Evolutionary conservation across 2,113 vertebrate genomes (phyloP).

Genomic region (Agapornis roseicollis): DNA sequence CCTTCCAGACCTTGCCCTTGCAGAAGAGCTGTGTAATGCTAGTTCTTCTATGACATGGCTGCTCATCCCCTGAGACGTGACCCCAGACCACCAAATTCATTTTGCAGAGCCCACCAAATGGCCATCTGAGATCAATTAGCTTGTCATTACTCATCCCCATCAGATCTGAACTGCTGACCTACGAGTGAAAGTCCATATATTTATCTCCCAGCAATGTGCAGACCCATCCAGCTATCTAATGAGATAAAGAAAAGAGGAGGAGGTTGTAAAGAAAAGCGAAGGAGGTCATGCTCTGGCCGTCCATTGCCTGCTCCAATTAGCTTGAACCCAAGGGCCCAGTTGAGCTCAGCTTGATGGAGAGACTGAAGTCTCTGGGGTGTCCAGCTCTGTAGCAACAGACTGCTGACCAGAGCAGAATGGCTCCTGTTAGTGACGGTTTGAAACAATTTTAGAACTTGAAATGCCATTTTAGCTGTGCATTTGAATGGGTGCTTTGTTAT

Average conservation of each 20-base stretch:
- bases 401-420: not conserved
- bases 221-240: not conserved
- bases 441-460: not conserved
- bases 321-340: not conserved
- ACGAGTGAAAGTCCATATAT: not conserved
- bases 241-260: not conserved
- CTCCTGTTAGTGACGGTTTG: not conserved
- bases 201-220: conserved; percentile 1
- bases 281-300: not conserved
- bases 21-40: not conserved
- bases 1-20: not conserved
- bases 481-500: conserved; percentile 10
- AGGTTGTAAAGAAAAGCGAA: not conserved
- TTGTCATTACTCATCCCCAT: conserved; percentile 50
- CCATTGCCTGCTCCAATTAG: not conserved
- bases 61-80: not conserved
- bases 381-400: not conserved
- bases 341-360: not conserved
- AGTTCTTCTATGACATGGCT: not conserved
- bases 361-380: not conserved
- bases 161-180: conserved; percentile 49
- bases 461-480: not conserved
- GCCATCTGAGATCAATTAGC: conserved; percentile 58
- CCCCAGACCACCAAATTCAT: conserved; percentile 37
- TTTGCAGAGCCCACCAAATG: conserved; percentile 24